These are phyloP conservation scores for Serinus canaria DNA, from an alignment of 2,113 vertebrate genomes.

Conservation along the genomic window DNA sequence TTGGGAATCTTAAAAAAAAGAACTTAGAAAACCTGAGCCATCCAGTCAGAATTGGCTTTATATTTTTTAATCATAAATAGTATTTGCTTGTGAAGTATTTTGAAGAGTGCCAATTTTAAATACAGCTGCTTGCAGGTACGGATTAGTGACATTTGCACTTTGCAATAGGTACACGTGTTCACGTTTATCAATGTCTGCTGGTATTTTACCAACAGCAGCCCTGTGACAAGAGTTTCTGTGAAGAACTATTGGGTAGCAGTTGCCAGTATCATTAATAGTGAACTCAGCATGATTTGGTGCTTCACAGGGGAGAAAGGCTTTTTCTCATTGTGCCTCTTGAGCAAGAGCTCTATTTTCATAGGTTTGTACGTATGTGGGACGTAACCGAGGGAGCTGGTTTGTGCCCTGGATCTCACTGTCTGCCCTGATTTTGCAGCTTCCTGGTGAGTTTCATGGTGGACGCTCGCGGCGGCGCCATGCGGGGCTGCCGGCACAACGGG, in stretches of 20 bases:
- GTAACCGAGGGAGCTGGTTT: fast-evolving
- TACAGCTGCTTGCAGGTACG: not conserved
- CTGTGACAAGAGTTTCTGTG: not conserved
- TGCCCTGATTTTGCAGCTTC: constrained; percentile 80
- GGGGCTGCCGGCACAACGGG: constrained; percentile 94
- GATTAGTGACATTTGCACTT: not conserved
- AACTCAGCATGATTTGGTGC: not conserved
- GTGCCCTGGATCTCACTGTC: not conserved
- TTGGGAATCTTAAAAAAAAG: not conserved
- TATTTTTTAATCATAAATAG: not conserved
- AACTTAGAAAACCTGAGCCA: not conserved
- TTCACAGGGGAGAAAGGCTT: not conserved
- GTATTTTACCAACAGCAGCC: not conserved
- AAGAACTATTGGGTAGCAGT: not conserved
- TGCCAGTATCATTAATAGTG: not conserved
- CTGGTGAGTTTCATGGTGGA: constrained; percentile 99
- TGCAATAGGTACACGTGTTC: fast-evolving
- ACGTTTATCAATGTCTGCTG: not conserved
- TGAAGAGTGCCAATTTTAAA: not conserved
- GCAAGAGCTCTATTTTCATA: not conserved
- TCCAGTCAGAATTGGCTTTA: not conserved
- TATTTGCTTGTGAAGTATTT: not conserved
- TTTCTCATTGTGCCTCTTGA: not conserved
- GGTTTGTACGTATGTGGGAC: not conserved
- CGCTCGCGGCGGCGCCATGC: constrained; percentile 94